Evolutionary conservation across 2,797 vertebrate species (phyloP), one percentile per base, ranked within the genome.

Genomic region (Hyperoplus lanceolatus): DNA sequence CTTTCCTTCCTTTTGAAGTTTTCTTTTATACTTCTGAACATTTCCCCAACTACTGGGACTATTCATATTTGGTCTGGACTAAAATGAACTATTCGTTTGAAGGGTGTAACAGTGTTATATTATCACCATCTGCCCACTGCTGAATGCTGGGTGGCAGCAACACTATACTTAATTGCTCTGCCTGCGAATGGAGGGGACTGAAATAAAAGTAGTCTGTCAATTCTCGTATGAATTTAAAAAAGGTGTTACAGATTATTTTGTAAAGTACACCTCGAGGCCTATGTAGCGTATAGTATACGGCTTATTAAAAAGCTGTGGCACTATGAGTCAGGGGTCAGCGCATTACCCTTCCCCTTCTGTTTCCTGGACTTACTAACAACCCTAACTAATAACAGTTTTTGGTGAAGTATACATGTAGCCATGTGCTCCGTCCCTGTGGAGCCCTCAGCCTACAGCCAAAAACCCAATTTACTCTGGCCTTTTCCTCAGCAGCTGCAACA

Each of bases 401-500:
- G 2, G 51, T 74, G 18, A 71, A 77, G 11, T 67, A 50, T 62
- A 38, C n/a, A 38, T 67, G n/a, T 41, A 59, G 58, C 16, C 54
- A n/a, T 39, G 10, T 55, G 43, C 13, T 75, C 53, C 53, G 29
- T 29, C 29, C 29, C 29, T 29, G 29, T 29, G 29, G 29, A 29
- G 29, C 67, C 39, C 8, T 70, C 50, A 74, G 14, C 29, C 49
- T 66, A 29, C 29, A 58, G 60, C 63, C 53, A 53, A 50, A 82
- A 69, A 50, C 12, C 29, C 45, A 73, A 64, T 68, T 76, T 36
- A 49, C 9, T 72, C 4, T 54, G n/a, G 39, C 42, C 49, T 55
- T 66, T 66, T 66, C 36, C 11, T 45, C 56, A 68, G 45, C 70
- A 79, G 69, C 77, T 75, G 43, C 41, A 64, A 41, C 18, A 84